Conservation (phyloP, 2,113 vertebrate genomes). For the Stigmatopora argus region DNA sequence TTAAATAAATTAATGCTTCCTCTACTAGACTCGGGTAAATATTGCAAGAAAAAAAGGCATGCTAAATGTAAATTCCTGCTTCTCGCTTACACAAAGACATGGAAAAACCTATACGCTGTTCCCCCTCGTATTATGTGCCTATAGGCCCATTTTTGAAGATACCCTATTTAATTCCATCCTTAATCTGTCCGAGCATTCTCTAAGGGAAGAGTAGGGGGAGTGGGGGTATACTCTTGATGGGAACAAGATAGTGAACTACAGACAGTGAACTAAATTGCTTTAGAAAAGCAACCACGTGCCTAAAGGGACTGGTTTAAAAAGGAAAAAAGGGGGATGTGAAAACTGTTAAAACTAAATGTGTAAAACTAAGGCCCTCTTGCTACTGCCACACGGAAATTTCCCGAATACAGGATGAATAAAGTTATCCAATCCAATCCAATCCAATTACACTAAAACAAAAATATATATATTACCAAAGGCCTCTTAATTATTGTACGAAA, state of each 20-base stretch:
- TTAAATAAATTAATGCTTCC: constrained; percentile 64
- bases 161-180: constrained; percentile 51
- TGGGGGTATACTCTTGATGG: constrained; percentile 45
- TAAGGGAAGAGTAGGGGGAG: constrained; percentile 48
- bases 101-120: constrained; percentile 34
- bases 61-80: constrained; percentile 12
- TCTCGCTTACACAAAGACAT: constrained; percentile 30
- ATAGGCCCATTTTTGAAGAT: constrained; percentile 36
- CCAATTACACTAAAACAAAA: background rate
- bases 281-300: constrained; percentile 20
- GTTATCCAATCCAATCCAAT: too few relatives aligned
- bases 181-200: constrained; percentile 42
- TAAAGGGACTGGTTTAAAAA: constrained; percentile 1
- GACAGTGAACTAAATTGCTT: constrained; percentile 31
- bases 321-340: too few relatives aligned
- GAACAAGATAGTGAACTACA: constrained; percentile 36
- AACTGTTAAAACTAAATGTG: too few relatives aligned
- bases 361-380: too few relatives aligned
- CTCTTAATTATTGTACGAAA: too few relatives aligned
- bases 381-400: too few relatives aligned
- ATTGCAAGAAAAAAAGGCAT: constrained; percentile 9
- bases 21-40: constrained; percentile 34
- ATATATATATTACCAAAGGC: too few relatives aligned
- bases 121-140: constrained; percentile 8
- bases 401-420: too few relatives aligned